A percentile compares a stretch with the other conserved stretches of the same genome.
Evolutionary conservation across 2,113 vertebrate species (phyloP).

Genomic region (Potamarius usumacintae): DNA sequence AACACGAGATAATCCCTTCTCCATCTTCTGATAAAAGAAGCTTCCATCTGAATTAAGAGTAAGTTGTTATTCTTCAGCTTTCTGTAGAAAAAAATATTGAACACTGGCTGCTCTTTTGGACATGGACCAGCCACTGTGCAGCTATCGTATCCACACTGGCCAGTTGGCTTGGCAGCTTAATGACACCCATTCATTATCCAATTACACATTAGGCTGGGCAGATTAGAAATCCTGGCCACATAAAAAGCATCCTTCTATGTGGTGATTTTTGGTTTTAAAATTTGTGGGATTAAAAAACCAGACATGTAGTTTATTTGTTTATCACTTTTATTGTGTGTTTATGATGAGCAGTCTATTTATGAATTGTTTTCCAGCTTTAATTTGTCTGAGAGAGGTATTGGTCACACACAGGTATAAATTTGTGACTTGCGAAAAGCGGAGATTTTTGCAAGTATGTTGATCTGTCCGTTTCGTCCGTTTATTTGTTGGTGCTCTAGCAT

Average conservation of each 20-base stretch:
- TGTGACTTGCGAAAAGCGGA: too few species aligned
- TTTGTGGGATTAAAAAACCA: neutral
- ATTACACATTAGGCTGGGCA: slow-evolving; percentile 50
- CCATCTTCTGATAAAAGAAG: slow-evolving; percentile 28
- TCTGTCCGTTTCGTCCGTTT: too few species aligned
- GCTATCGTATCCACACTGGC: slow-evolving; percentile 33
- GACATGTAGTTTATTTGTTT: neutral
- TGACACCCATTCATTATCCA: slow-evolving; percentile 51
- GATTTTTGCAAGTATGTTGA: too few species aligned
- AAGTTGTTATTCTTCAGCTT: slow-evolving; percentile 10
- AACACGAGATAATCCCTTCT: slow-evolving; percentile 22
- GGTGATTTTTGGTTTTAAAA: neutral
- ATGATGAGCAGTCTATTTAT: too few species aligned
- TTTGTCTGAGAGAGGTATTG: neutral
- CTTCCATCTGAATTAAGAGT: slow-evolving; percentile 27
- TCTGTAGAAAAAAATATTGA: slow-evolving; percentile 15
- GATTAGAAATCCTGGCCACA: slow-evolving; percentile 41
- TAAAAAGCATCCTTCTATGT: slow-evolving; percentile 9
- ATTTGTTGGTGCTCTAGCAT: too few species aligned
- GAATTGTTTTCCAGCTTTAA: neutral
- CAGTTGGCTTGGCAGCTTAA: slow-evolving; percentile 43
- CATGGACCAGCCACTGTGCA: slow-evolving; percentile 23
- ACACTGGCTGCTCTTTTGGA: slow-evolving; percentile 15
- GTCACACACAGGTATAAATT: neutral
- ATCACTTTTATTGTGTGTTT: neutral